Evolutionary conservation across 2,888 invertebrate genomes (phyloP).

Genomic region (Melinaea menophilus): DNA sequence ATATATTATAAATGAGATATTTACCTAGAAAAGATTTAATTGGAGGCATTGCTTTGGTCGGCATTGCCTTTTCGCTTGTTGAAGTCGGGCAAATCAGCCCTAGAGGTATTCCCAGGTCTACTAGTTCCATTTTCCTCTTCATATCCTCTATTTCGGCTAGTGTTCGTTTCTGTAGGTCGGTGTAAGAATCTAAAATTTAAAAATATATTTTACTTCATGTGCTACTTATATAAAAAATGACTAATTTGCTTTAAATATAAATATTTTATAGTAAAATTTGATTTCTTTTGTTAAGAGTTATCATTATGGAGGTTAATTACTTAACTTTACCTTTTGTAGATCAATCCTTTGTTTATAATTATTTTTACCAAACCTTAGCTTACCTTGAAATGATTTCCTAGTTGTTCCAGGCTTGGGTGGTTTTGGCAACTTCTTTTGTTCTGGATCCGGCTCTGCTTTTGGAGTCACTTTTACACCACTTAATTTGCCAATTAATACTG

Average conservation of each 20-base stretch:
- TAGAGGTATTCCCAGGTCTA: constrained; percentile 68
- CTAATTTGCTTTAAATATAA: too few species aligned
- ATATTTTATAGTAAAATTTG: too few species aligned
- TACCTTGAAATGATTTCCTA: constrained; percentile 45
- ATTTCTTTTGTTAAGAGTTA: too few species aligned
- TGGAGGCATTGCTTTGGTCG: constrained; percentile 73
- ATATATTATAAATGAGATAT: constrained; percentile 21
- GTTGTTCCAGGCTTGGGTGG: constrained; percentile 64
- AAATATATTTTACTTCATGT: constrained; percentile 2
- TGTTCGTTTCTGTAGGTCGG: constrained; percentile 56
- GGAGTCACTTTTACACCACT: constrained; percentile 52
- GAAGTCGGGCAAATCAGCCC: constrained; percentile 66
- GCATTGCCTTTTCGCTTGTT: constrained; percentile 65
- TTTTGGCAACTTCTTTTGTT: constrained; percentile 55
- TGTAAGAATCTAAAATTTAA: constrained; percentile 45
- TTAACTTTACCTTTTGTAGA: too few species aligned
- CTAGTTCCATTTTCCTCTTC: constrained; percentile 71
- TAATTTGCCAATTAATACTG: constrained; percentile 68
- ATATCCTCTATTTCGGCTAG: constrained; percentile 67
- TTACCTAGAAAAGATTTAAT: constrained; percentile 68
- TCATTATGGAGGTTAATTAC: too few species aligned
- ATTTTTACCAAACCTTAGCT: too few species aligned
- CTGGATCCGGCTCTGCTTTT: constrained; percentile 47
- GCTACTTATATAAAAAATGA: background rate
- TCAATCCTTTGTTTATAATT: too few species aligned